Evolutionary conservation across 1,140 invertebrate species (phyloP), one percentile per base, ranked within the genome.

Genomic region (Magallana gigas): DNA sequence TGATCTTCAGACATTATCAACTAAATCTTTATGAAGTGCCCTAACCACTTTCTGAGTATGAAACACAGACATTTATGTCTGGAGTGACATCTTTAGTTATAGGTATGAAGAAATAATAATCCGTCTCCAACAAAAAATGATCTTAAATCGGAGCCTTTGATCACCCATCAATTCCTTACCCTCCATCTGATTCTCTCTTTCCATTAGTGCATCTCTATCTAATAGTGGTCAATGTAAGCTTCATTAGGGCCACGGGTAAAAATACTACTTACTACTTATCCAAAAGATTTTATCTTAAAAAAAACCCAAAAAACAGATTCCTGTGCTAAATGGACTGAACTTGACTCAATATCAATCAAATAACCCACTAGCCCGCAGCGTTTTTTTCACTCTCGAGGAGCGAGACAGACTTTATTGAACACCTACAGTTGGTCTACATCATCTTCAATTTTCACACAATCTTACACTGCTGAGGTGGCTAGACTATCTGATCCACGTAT

Each of bases 271-370:
- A 12, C 23, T 76, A 76, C 8, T 76, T 76, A 76, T 76, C 23
- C 23, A 36, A 36, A 18, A 76, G 23, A 76, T 76, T 8, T 76
- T 29, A 76, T 23, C 8, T 11, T 12, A 71, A 76, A 23, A 23
- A 23, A 23, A 76, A 76, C 2, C 12, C 36, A 48, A 48, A 48
- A 48, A 48, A 48, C 36, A 48, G 36, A 29, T 18, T 23, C 18
- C 68, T 76, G 9, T 76, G 68, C 68, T 76, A 76, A 36, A 76
- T 76, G 68, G 68, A 76, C 68, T 23, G 36, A 64, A 64, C 60
- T 64, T 14, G 18, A 8, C 60, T 23, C 12, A 12, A n/a, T 76
- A 29, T 29, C 23, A 29, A 76, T 76, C 68, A 76, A 76, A 76
- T 76, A 76, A 11, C 68, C 23, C 23, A 12, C 9, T 76, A 76